These are phyloP conservation scores for Spongia lamella DNA, from an alignment of 37 sponge, comb jelly and placozoan species.

Conservation along the genomic window DNA sequence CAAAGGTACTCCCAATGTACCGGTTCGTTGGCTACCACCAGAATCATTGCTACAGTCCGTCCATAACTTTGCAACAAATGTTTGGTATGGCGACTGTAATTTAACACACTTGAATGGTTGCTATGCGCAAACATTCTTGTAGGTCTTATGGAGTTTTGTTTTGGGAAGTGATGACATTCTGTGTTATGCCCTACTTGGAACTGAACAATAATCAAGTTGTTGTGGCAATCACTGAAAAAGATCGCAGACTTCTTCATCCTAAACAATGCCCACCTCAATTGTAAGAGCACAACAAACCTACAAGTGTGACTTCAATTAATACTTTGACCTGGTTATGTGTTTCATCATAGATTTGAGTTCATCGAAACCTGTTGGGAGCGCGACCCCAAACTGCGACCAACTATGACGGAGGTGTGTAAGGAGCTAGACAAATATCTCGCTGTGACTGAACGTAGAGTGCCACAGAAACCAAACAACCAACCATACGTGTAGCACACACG, in stretches of 20 bases:
- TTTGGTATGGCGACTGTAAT: neutral
- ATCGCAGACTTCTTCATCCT: conserved; percentile 23
- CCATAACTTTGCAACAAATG: conserved; percentile 5
- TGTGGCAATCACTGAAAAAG: conserved; percentile 26
- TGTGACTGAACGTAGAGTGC: too few species aligned
- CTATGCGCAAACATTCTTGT: too few species aligned
- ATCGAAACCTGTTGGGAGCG: conserved; percentile 56
- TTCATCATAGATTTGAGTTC: conserved; percentile 31
- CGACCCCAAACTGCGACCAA: conserved; percentile 31
- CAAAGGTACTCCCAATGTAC: too few species aligned
- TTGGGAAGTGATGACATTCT: conserved; percentile 69
- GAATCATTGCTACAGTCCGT: conserved; percentile 12
- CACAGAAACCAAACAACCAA: too few species aligned
- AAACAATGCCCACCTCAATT: conserved; percentile 38
- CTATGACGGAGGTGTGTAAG: conserved; percentile 18
- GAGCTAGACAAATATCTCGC: conserved; percentile 20
- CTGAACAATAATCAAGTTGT: conserved; percentile 50
- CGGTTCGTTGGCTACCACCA: conserved; percentile 17
- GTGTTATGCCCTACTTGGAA: conserved; percentile 54
- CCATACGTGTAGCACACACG: neutral
- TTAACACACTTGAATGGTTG: neutral
- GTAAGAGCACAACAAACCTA: conserved; percentile 28
- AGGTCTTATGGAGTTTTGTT: conserved; percentile 76
- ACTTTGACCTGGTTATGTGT: neutral
- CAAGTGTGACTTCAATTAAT: too few species aligned